Conservation (phyloP, 1,140 invertebrate species). For the Spodoptera frugiperda region DNA sequence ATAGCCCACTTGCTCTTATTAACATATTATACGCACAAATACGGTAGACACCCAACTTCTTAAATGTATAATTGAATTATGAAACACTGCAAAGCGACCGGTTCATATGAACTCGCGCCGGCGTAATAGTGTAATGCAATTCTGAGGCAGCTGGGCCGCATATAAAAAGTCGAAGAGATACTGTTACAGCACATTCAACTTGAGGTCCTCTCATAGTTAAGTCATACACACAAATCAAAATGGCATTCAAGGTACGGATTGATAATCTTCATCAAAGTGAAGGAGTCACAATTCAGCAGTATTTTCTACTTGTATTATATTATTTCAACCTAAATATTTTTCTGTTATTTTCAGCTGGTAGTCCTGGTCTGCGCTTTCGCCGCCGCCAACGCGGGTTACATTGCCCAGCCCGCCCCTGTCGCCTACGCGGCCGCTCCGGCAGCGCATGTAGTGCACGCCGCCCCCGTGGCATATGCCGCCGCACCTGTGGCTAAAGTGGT, state of each 20-base stretch:
- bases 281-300: too few species aligned
- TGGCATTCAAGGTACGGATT: conserved; percentile 78
- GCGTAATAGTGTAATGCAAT: conserved; percentile 61
- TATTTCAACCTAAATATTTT: not conserved
- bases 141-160: conserved; percentile 60
- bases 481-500: conserved; percentile 62
- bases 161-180: conserved; percentile 73
- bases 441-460: conserved; percentile 53
- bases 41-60: conserved; percentile 35
- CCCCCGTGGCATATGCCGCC: conserved; percentile 58
- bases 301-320: too few species aligned
- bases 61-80: conserved; percentile 44
- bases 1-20: conserved; percentile 63
- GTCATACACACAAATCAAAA: conserved; percentile 68
- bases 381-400: conserved; percentile 66
- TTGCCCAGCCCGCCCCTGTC: conserved; percentile 70
- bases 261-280: too few species aligned
- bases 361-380: conserved; percentile 71
- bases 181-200: conserved; percentile 74
- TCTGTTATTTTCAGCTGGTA: conserved; percentile 61
- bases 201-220: conserved; percentile 71
- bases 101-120: conserved; percentile 60
- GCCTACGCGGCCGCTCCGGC: conserved; percentile 64
- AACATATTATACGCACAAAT: conserved; percentile 61
- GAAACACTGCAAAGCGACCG: conserved; percentile 60